phyloP scores from a whole-genome alignment of 2,888 invertebrate species.

The Drosophila picticornis region DNA sequence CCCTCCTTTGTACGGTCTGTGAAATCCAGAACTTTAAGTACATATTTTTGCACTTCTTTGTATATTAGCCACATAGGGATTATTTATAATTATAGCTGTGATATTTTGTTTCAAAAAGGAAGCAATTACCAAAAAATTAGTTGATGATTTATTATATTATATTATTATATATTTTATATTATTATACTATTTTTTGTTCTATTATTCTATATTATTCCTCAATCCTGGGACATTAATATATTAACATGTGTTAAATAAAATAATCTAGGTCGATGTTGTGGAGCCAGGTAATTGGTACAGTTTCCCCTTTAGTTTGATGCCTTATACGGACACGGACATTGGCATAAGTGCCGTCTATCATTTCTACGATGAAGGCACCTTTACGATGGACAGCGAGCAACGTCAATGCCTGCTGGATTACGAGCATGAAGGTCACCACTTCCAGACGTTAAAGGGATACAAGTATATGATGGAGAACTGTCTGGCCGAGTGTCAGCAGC shows the following conservation, averaged over 20 bases:
- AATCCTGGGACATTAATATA: neutral
- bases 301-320: conserved; percentile 53
- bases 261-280: conserved; percentile 53
- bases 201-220: too few relatives aligned
- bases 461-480: conserved; percentile 82
- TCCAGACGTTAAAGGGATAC: conserved; percentile 67
- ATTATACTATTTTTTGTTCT: too few relatives aligned
- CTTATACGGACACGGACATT: conserved; percentile 62
- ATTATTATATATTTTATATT: too few relatives aligned
- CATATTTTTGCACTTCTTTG: too few relatives aligned
- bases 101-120: too few relatives aligned
- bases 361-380: conserved; percentile 68
- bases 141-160: too few relatives aligned
- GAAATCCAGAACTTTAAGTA: too few relatives aligned
- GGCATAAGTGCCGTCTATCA: conserved; percentile 66
- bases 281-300: conserved; percentile 76
- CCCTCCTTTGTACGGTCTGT: too few relatives aligned
- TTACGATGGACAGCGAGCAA: conserved; percentile 46
- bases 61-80: too few relatives aligned
- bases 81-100: too few relatives aligned
- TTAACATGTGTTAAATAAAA: neutral
- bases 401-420: conserved; percentile 77
- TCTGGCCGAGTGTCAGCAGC: conserved; percentile 79
- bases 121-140: neutral
- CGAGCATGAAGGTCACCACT: conserved; percentile 63